Evolutionary conservation across 2,888 invertebrate genomes (phyloP), one percentile per base, ranked within the genome.

Genomic region (Lysandra bellargus): DNA sequence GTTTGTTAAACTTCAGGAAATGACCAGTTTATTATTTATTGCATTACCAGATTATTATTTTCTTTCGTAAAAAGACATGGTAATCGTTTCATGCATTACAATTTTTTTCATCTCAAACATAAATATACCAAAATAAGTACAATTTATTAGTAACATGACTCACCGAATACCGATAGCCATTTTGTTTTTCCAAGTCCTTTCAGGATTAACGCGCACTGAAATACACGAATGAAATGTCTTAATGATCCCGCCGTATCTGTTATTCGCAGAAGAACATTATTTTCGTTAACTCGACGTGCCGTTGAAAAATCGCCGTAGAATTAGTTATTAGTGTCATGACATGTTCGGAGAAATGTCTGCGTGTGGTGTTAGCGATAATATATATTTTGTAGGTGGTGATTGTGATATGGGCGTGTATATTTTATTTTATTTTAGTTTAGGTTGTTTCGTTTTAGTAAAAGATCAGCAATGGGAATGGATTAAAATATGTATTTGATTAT

Each of bases 271-370:
- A 76, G 30, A 53, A 33, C 53, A 33, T 57, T 57, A 53, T 76
- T 75, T 75, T 75, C 33, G 76, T 76, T 30, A 76, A 17, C 53
- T 14, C 44, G 74, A 74, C 76, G 76, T 17, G 33, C 30, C 33
- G 76, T 23, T 76, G 76, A 76, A 76, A 76, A 76, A 76, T 74
- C 53, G 76, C 14, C 33, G 57, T 17, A 33, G 76, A 76, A 76
- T 76, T 76, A 53, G 76, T 76, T 76, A 57, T 76, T 53, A 33
- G 57, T 17, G 53, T 33, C 30, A 14, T 76, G 44, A 40, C 40
- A 23, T 74, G 74, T 40, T 44, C 74, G n/a, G 44, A 44, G 40
- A 30, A 33, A 69, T 37, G 69, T 17, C 12, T 17, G 33, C 1
- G 7, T 14, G 69, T 37, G 12, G 33, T 69, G 14, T 1, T 12